Base-by-base conservation (phyloP, 2,888 invertebrate species). In the Rhorus exstirpatorius region DNA sequence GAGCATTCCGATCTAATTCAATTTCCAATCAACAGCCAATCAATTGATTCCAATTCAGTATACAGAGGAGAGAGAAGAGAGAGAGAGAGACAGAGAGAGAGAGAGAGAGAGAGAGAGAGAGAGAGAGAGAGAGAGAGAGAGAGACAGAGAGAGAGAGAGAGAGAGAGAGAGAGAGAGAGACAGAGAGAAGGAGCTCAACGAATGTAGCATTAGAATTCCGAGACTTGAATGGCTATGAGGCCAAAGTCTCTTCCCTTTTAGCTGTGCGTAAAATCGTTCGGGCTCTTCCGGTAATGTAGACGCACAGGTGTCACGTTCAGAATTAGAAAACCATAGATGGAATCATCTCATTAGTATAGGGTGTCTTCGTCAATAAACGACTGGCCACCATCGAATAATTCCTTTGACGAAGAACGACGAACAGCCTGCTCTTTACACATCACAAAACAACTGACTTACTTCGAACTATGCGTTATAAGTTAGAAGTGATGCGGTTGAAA, bases 21-120 rank as follows among this genome's bases (percentile, higher is more conserved):
- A 94, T 94, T 94, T 94, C 93, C 94, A 94, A 94, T 94, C 94
- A 94, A 93, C 94, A 93, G 93, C 93, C 94, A 94, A 94, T 94
- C 94, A 94, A 94, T 94, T 93, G 94, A 93, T 93, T 93, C 93
- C 93, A 93, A 93, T 93, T 93, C 93, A 89, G 93, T 93, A 93
- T 93, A 93, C 91, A 90, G 87, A 87, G 53, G n/a, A 41, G n/a
- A n/a, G n/a, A n/a, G n/a, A n/a, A n/a, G n/a, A n/a, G n/a, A n/a
- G n/a, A n/a, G n/a, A n/a, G n/a, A 75, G 68, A 38, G 74, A 61
- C 31, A 7, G 14, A 17, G 44, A 38, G 17, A 19, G 51, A 41
- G 26, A 46, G 19, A 75, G 68, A 38, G 74, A 61, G 46, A 7
- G 14, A 17, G 44, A 38, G 17, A 19, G 51, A 41, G 26, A 46